Percentiles rank a stretch among this genome's conserved stretches.
Conservation (phyloP, 1,140 invertebrate genomes). For the Helicoverpa armigera region DNA sequence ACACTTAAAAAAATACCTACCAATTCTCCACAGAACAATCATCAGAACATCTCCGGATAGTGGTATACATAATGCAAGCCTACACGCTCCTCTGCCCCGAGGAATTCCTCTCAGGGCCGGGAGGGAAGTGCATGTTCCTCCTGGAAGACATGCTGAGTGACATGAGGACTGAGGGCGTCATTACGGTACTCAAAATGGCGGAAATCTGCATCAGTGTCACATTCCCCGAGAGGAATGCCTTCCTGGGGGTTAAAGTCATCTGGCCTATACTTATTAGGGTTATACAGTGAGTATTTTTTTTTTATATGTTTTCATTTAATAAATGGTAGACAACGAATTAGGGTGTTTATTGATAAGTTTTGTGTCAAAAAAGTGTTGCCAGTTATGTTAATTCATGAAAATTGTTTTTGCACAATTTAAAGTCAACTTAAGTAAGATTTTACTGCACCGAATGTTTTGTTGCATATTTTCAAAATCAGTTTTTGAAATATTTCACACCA, state of each 20-base stretch:
- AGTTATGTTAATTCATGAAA: no score
- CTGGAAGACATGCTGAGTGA: conserved; percentile 92
- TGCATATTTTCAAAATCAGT: no score
- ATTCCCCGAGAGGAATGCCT: conserved; percentile 88
- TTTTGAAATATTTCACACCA: no score
- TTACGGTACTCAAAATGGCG: conserved; percentile 91
- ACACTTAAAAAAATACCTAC: no score
- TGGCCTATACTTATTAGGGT: conserved; percentile 89
- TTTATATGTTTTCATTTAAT: no score
- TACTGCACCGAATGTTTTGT: no score
- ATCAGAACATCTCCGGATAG: conserved; percentile 92
- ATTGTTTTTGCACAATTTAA: no score
- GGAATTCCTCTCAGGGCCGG: conserved; percentile 92
- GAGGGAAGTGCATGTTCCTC: conserved; percentile 89
- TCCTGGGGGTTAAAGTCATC: conserved; percentile 87
- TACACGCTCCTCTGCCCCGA: conserved; percentile 94
- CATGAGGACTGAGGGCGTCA: conserved; percentile 92
- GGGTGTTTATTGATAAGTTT: no score
- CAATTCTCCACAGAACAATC: conserved; percentile 89
- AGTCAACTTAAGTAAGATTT: no score
- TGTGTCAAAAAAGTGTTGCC: no score
- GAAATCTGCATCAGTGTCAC: conserved; percentile 90
- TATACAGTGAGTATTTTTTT: conserved; percentile 88
- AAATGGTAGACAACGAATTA: no score
- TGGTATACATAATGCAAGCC: conserved; percentile 93